phyloP scores from a whole-genome alignment of 1,140 invertebrate genomes.

The Dinoponera quadriceps region DNA sequence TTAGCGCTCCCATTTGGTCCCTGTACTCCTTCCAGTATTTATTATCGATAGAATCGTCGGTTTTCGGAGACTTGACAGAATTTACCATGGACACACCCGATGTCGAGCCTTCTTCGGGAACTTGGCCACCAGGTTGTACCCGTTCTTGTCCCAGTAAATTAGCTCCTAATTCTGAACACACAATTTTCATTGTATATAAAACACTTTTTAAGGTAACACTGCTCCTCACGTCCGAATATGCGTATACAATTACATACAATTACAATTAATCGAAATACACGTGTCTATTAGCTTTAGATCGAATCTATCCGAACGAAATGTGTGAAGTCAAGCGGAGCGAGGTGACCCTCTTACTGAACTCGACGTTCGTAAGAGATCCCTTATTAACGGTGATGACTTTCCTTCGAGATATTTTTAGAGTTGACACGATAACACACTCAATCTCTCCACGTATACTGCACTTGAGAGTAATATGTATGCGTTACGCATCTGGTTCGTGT shows the following conservation, averaged over 20 bases:
- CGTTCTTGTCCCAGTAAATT: conserved; percentile 91
- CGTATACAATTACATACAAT: too few relatives aligned
- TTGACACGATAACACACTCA: conserved; percentile 69
- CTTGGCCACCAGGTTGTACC: conserved; percentile 83
- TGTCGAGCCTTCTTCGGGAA: conserved; percentile 87
- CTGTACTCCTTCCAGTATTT: conserved; percentile 86
- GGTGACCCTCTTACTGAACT: conserved; percentile 58
- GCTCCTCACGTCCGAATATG: too few relatives aligned
- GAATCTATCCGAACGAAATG: conserved; percentile 26
- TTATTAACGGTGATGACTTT: conserved; percentile 70
- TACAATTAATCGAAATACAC: not conserved
- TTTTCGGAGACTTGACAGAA: conserved; percentile 88
- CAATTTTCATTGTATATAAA: conserved; percentile 56
- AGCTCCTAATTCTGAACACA: conserved; percentile 90
- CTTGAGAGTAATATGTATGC: conserved; percentile 24
- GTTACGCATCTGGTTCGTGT: conserved; percentile 34
- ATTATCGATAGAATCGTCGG: conserved; percentile 82
- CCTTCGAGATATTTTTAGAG: conserved; percentile 72
- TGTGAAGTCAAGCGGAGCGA: conserved; percentile 3
- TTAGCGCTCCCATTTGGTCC: conserved; percentile 85
- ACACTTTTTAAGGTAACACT: conserved; percentile 5
- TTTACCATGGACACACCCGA: conserved; percentile 90
- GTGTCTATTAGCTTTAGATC: conserved; percentile 1
- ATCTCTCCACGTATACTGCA: conserved; percentile 63
- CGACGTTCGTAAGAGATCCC: conserved; percentile 47